These are phyloP conservation scores for Verasper variegatus DNA, from an alignment of 2,113 vertebrate species.

Conservation along the genomic window DNA sequence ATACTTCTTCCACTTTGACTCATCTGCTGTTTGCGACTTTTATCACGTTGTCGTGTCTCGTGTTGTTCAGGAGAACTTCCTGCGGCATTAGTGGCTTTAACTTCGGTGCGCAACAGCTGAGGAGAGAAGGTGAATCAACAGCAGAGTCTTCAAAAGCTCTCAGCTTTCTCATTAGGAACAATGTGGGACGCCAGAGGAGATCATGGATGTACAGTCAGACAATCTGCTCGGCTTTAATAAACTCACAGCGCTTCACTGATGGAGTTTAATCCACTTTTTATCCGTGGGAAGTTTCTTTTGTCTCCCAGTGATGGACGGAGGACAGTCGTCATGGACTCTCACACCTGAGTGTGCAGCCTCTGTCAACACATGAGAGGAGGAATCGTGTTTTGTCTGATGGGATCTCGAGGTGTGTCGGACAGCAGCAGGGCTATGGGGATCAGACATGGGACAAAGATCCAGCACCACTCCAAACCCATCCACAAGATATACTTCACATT, in stretches of 20 bases:
- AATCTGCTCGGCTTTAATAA: neutral
- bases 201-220: conserved; percentile 22
- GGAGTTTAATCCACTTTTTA: conserved; percentile 29
- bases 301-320: conserved; percentile 62
- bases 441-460: conserved; percentile 68
- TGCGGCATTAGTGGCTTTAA: neutral
- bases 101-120: conserved; percentile 25
- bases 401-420: conserved; percentile 70
- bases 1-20: neutral
- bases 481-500: conserved; percentile 79
- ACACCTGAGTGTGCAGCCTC: conserved; percentile 53
- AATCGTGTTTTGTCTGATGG: conserved; percentile 71
- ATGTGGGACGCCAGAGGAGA: conserved; percentile 5
- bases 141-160: neutral
- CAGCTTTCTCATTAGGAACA: neutral
- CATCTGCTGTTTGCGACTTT: neutral
- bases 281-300: conserved; percentile 14
- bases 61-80: neutral
- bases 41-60: neutral
- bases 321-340: conserved; percentile 45
- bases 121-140: conserved; percentile 7
- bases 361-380: conserved; percentile 57
- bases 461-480: conserved; percentile 69
- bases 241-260: conserved; percentile 11
- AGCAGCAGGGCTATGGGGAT: conserved; percentile 70